phyloP scores from a whole-genome alignment of 1,140 invertebrate species.

The Drosophila malerkotliana region DNA sequence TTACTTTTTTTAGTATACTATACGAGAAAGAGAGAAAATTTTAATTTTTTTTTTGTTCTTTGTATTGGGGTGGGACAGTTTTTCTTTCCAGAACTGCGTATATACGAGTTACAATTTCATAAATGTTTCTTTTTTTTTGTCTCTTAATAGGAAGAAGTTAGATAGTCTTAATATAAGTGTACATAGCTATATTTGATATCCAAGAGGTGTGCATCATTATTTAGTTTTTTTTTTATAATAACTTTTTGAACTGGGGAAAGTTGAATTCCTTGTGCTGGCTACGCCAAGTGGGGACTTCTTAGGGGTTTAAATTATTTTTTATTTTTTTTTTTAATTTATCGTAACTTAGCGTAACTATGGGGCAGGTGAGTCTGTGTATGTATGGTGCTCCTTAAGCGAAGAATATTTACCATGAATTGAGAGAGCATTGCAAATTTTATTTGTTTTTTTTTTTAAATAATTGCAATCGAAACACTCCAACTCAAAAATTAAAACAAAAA shows the following conservation, averaged over 20 bases:
- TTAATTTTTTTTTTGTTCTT: constrained; percentile 1
- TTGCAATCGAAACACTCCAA: constrained; percentile 26
- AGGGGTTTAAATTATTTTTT: constrained; percentile 8
- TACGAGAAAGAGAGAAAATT: constrained; percentile 28
- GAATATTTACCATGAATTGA: constrained; percentile 43
- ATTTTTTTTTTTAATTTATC: background rate
- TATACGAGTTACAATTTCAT: constrained; percentile 33
- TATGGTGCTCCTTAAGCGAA: constrained; percentile 59
- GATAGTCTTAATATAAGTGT: constrained; percentile 48
- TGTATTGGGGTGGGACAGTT: constrained; percentile 41
- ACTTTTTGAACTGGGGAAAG: constrained; percentile 48
- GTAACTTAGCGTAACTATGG: constrained; percentile 58
- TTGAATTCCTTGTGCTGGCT: constrained; percentile 77
- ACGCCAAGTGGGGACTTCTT: constrained; percentile 55
- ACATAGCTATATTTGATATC: constrained; percentile 51
- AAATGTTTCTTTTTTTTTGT: constrained; percentile 14
- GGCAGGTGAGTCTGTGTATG: constrained; percentile 25
- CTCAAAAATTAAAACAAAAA: constrained; percentile 6
- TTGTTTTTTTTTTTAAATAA: constrained; percentile 25
- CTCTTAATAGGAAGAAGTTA: constrained; percentile 59
- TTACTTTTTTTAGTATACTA: constrained; percentile 6
- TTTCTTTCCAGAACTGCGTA: constrained; percentile 49
- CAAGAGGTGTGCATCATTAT: constrained; percentile 39
- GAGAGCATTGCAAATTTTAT: constrained; percentile 29
- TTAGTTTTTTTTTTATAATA: constrained; percentile 8